Evolutionary conservation across 2,888 invertebrate species (phyloP).

Genomic region (Rhyacophila evoluta): DNA sequence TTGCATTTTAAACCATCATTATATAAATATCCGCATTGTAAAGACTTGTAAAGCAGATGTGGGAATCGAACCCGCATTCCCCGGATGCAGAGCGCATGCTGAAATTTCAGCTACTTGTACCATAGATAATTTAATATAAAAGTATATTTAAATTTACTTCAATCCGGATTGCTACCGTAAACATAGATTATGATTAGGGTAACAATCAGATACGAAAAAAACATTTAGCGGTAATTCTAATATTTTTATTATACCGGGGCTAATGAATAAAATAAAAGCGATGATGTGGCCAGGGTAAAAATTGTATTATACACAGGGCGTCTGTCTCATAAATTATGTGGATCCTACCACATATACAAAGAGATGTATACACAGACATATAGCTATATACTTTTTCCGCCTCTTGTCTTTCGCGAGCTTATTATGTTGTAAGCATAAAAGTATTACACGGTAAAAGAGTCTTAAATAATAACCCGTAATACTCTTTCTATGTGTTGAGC

Average conservation of each 20-base stretch:
- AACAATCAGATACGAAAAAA: too few relatives aligned
- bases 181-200: too few relatives aligned
- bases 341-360: neutral
- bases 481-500: neutral
- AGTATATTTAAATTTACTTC: too few relatives aligned
- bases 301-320: conserved; percentile 41
- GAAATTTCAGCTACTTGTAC: too few relatives aligned
- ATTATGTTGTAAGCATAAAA: conserved; percentile 31
- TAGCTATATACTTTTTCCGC: neutral
- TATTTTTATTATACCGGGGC: conserved; percentile 29
- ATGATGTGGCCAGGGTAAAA: conserved; percentile 36
- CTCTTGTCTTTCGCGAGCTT: neutral
- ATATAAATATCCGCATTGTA: too few relatives aligned
- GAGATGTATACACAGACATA: neutral
- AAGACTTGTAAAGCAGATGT: too few relatives aligned
- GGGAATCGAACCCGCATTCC: too few relatives aligned
- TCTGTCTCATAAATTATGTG: conserved; percentile 44
- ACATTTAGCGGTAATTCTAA: neutral
- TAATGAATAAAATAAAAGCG: conserved; percentile 29
- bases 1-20: too few relatives aligned
- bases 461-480: conserved; percentile 26
- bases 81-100: too few relatives aligned
- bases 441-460: conserved; percentile 25
- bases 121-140: too few relatives aligned
- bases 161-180: too few relatives aligned